A percentile compares a stretch with the other conserved stretches of the same genome.
These are phyloP conservation scores for Yponomeuta malinellus DNA, from an alignment of 2,888 invertebrate species.

Conservation along the genomic window DNA sequence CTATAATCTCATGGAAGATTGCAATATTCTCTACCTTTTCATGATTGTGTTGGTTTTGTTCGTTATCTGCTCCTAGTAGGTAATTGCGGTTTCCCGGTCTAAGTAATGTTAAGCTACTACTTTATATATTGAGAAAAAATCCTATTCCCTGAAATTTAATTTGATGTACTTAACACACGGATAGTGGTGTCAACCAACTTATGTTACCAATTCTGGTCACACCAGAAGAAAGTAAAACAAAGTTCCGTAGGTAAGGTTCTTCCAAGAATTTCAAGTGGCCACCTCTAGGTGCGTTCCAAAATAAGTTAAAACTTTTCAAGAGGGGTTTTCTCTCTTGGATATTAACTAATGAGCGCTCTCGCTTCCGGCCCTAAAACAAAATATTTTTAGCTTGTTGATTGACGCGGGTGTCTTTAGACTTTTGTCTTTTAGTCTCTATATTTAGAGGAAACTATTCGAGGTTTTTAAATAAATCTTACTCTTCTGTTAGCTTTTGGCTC, in stretches of 20 bases:
- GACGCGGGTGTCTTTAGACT: slow-evolving; percentile 29
- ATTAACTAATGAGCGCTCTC: slow-evolving; percentile 39
- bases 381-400: slow-evolving; percentile 48
- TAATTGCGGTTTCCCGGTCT: neutral
- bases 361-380: slow-evolving; percentile 38
- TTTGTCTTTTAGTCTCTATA: neutral
- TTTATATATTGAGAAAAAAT: neutral
- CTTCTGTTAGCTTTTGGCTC: neutral
- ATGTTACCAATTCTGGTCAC: neutral
- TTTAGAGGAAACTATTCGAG: neutral
- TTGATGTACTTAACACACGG: neutral
- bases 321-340: slow-evolving; percentile 47
- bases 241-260: neutral
- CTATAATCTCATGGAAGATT: neutral
- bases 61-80: neutral
- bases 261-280: slow-evolving; percentile 23
- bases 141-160: neutral
- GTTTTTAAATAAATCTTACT: neutral
- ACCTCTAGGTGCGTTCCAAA: slow-evolving; percentile 42
- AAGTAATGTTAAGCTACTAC: neutral
- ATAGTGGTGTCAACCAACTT: neutral
- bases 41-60: neutral
- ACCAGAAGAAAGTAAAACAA: neutral
- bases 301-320: slow-evolving; percentile 44
- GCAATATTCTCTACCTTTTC: neutral